Conservation (phyloP, 53 echinoderm and acorn worm genomes). For the Astropecten irregularis region DNA sequence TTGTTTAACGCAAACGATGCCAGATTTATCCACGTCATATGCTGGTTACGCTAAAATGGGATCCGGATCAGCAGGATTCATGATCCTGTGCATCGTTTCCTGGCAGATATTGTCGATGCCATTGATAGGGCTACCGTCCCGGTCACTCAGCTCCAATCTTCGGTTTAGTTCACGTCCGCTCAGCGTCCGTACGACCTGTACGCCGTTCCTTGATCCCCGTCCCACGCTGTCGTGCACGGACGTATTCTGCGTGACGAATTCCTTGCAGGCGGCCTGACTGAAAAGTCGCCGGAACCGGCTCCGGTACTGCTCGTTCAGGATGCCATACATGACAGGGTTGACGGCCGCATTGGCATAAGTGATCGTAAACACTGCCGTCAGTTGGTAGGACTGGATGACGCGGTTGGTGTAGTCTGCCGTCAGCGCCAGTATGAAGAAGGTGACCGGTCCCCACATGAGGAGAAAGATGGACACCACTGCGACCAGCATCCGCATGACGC, state of each 20-base stretch:
- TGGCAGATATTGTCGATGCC: constrained; percentile 20
- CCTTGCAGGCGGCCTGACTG: constrained; percentile 1
- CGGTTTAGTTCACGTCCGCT: constrained; percentile 4
- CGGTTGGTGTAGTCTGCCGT: neutral
- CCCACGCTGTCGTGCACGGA: neutral
- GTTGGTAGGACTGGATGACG: constrained; percentile 39
- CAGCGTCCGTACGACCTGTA: constrained; percentile 22
- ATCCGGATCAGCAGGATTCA: too few relatives aligned
- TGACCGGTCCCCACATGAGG: constrained; percentile 59
- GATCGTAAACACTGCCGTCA: constrained; percentile 25
- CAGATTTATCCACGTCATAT: too few relatives aligned
- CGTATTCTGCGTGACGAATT: neutral
- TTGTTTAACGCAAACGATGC: too few relatives aligned
- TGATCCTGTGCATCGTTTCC: too few relatives aligned
- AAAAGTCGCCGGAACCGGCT: constrained; percentile 36
- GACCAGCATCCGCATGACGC: constrained; percentile 54
- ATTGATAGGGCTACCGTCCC: neutral
- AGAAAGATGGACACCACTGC: constrained; percentile 50
- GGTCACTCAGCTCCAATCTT: neutral
- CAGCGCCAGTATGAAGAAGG: constrained; percentile 31
- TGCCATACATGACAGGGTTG: constrained; percentile 62
- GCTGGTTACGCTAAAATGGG: too few relatives aligned
- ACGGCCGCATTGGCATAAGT: constrained; percentile 34
- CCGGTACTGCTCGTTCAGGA: constrained; percentile 61
- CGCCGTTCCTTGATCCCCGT: neutral